A percentile compares a stretch with the other conserved stretches of the same genome.
Evolutionary conservation across 2,113 vertebrate genomes (phyloP).

Genomic region (Cryptoleucopteryx plumbea): DNA sequence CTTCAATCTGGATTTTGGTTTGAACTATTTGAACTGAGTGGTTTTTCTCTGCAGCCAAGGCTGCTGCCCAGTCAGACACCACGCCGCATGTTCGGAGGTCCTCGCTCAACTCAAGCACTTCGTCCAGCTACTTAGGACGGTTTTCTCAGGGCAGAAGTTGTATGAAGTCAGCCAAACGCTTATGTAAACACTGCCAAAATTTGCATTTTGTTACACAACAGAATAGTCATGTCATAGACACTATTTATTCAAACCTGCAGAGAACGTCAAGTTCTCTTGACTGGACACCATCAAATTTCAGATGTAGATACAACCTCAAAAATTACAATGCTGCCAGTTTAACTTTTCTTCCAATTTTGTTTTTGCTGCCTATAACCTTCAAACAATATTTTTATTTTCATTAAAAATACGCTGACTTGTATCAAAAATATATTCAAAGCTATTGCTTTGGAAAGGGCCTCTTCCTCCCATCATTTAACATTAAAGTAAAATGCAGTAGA

Average conservation of each 20-base stretch:
- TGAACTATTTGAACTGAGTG: neutral
- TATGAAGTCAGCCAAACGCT: neutral
- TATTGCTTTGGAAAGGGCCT: neutral
- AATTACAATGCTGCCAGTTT: neutral
- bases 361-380: neutral
- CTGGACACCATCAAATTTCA: neutral
- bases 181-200: neutral
- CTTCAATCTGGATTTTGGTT: neutral
- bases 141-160: neutral
- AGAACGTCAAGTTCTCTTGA: neutral
- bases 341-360: neutral
- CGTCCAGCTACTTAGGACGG: neutral
- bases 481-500: neutral
- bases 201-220: neutral
- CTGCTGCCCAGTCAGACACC: neutral
- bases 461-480: neutral
- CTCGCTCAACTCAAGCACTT: neutral
- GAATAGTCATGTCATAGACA: neutral
- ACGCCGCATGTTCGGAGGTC: neutral
- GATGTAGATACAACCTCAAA: neutral
- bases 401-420: neutral
- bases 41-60: fast-evolving
- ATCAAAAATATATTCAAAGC: neutral
- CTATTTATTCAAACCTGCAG: neutral
- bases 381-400: neutral